Conservation (phyloP, 2,888 invertebrate genomes). For the Diaprepes abbreviatus region DNA sequence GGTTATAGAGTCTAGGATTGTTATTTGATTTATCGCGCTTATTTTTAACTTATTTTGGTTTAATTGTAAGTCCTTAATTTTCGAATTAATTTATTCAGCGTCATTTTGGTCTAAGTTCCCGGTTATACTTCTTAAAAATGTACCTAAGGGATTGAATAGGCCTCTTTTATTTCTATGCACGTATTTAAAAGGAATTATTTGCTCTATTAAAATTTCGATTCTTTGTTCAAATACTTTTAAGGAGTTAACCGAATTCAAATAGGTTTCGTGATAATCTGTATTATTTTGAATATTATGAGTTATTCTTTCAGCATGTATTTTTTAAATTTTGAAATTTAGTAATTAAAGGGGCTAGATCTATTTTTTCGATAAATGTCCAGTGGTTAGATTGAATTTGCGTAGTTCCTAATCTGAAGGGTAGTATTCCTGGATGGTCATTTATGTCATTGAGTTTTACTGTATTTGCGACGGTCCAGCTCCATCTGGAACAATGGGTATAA, state of each 20-base stretch:
- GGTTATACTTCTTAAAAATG: conserved; percentile 10
- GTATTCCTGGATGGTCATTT: too few species aligned
- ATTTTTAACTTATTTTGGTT: conserved; percentile 23
- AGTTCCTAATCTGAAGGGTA: too few species aligned
- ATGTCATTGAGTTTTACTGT: too few species aligned
- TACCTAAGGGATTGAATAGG: conserved; percentile 12
- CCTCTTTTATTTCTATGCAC: conserved; percentile 21
- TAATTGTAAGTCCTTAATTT: conserved; percentile 4
- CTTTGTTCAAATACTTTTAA: not conserved
- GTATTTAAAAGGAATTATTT: conserved; percentile 5
- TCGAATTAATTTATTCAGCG: conserved; percentile 14
- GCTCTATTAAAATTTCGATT: conserved; percentile 8
- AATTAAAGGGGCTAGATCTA: not conserved
- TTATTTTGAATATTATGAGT: conserved; percentile 1
- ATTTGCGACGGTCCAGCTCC: too few species aligned
- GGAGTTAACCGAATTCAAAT: not conserved
- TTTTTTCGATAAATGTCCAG: too few species aligned
- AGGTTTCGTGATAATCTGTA: not conserved
- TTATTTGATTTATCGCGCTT: conserved; percentile 3
- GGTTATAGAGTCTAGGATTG: too few species aligned
- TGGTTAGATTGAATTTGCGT: too few species aligned
- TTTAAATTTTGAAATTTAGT: not conserved
- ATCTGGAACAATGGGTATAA: too few species aligned
- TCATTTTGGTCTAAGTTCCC: conserved; percentile 29
- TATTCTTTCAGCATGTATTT: not conserved